phyloP scores from a whole-genome alignment of 2,113 vertebrate genomes.

The Tragelaphus strepsiceros region DNA sequence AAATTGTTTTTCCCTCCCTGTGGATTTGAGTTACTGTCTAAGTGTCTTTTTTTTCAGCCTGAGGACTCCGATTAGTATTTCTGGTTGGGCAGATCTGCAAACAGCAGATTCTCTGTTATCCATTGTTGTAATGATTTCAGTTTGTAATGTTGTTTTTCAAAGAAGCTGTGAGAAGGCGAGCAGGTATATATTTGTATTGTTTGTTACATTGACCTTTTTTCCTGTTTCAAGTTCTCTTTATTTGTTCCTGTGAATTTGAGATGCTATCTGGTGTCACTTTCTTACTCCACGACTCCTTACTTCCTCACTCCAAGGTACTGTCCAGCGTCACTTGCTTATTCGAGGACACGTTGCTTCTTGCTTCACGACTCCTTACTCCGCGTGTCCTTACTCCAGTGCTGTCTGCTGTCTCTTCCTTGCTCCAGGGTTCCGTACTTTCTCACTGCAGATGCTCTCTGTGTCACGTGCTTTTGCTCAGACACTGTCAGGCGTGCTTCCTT shows the following conservation, averaged over 20 bases:
- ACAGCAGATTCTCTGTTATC: not conserved
- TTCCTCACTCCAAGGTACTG: not conserved
- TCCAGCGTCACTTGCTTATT: not conserved
- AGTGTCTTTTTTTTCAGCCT: not conserved
- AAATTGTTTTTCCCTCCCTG: not conserved
- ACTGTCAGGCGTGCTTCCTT: not conserved
- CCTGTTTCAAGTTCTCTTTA: not conserved
- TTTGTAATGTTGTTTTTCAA: not conserved
- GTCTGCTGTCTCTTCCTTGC: accelerated
- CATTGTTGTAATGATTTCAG: not conserved
- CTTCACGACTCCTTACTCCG: not conserved
- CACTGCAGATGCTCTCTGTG: accelerated
- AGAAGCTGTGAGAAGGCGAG: not conserved
- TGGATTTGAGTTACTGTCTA: not conserved
- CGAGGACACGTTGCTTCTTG: not conserved
- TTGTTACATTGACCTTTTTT: not conserved
- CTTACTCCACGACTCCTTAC: not conserved
- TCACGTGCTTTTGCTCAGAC: too few species aligned
- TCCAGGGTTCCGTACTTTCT: not conserved
- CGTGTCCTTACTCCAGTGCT: too few species aligned
- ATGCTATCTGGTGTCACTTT: not conserved
- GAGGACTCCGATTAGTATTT: not conserved
- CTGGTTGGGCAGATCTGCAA: not conserved
- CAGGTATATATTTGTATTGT: not conserved
- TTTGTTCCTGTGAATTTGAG: not conserved